Base-by-base conservation (phyloP, 2,113 vertebrate species). In the Ictalurus furcatus region DNA sequence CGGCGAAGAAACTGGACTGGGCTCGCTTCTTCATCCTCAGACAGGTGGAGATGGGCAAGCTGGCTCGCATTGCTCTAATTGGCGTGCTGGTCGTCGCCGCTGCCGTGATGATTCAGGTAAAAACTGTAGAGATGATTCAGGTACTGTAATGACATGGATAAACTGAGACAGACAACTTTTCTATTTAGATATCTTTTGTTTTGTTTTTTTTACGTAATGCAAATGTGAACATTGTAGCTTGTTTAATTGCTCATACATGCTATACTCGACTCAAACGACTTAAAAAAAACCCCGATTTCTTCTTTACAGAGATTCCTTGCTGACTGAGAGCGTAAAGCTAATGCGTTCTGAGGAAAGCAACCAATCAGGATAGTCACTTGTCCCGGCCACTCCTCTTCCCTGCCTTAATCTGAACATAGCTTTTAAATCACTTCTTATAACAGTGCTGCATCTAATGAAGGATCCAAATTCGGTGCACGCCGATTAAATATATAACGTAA, bases 11-110 rank as follows among this genome's bases (percentile, higher is more conserved):
- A 86, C 63, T 98, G 82, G 91, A 95, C 4, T 96, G 97, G 96
- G 94, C 95, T 0, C 97, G 97, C 79, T 94, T 97, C 92, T 94
- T 99, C 86, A 4, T 98, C 48, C 52, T 97, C 92, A 96, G 91
- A 37, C 88, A 79, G 1, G 74, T 95, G 1, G 92, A 88, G 73
- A 5, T 97, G 0, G 87, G 93, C 34, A 94, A 90, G 90, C 84
- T 97, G 3, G 89, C 94, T 0, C 0, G 94, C 3, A 58, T 96
- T 0, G 76, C 91, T 0, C 21, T 97, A 16, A 52, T 98, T 58
- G 96, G 92, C 0, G 0, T 95, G 0, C 1, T 96, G 69, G 92
- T 86, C 1, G 95, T 96, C 0, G 6, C 96, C 54, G 92, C 90
- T 3, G 95, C 94, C 3, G 90, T 93, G 3, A 80, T 90, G 30